Evolutionary conservation across 53 echinoderm and acorn worm genomes (phyloP).

Genomic region (Temnopleurus reevesii): DNA sequence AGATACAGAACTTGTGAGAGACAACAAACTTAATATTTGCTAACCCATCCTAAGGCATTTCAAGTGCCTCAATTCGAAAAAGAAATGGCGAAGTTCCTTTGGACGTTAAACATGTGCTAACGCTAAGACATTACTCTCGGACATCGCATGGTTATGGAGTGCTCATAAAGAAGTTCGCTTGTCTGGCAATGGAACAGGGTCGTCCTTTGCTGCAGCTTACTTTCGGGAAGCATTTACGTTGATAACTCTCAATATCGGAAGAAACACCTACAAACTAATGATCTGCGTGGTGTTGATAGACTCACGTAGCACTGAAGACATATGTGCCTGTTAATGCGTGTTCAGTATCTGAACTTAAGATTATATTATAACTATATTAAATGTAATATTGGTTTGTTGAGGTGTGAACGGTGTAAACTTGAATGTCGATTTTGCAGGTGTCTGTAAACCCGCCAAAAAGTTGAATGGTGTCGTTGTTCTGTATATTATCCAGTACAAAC

Average conservation of each 20-base stretch:
- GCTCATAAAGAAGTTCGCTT: constrained; percentile 7
- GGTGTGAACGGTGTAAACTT: constrained; percentile 4
- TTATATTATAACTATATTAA: background rate
- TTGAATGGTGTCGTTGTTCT: constrained; percentile 28
- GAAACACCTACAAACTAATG: constrained; percentile 31
- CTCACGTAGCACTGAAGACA: constrained; percentile 4
- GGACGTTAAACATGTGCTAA: constrained; percentile 22
- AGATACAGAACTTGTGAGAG: constrained; percentile 33
- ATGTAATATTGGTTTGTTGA: background rate
- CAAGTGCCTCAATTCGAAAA: background rate
- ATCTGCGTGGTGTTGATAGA: constrained; percentile 24
- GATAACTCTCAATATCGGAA: constrained; percentile 27
- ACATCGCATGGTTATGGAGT: background rate
- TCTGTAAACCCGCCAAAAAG: background rate
- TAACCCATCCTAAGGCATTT: background rate
- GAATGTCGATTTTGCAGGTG: background rate
- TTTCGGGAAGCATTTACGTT: constrained; percentile 42
- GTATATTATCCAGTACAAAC: constrained; percentile 14
- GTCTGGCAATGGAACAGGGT: background rate
- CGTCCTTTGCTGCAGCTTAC: background rate
- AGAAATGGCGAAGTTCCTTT: constrained; percentile 4
- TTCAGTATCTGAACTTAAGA: no score
- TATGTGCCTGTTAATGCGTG: background rate
- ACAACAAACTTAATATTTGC: constrained; percentile 20
- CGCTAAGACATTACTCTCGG: background rate